Base-by-base conservation (phyloP, 1,140 invertebrate species). In the Cydia amplana region DNA sequence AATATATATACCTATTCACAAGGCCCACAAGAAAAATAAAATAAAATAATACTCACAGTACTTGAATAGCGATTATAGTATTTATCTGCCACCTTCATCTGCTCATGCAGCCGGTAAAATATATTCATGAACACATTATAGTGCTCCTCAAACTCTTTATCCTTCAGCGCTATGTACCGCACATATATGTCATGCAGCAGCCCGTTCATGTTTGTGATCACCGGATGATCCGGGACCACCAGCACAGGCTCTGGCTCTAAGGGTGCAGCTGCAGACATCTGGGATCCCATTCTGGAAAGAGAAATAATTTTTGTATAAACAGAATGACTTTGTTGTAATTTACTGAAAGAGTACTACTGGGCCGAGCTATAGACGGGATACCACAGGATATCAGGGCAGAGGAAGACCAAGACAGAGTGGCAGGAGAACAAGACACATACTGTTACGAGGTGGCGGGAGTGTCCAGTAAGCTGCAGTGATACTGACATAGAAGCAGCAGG, bases 21-120 rank as follows among this genome's bases (percentile, higher is more conserved):
- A 43, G 40, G 1, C 2, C 12, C 9, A 43, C 4, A 51, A 51
- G 51, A n/a, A 60, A 60, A 20, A 9, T 4, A n/a, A 49, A 49
- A 49, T 9, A 49, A 49, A 49, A 65, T 10, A 23, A 70, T 70
- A 36, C 65, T 36, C 32, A 70, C 65, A 6, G 65, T 40, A 10
- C 87, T 86, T 0, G 83, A 83, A 74, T 87, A 87, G 20, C 79
- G 79, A 7, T 65, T 74, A 36, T 83, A 90, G 60, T 90, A 88
- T 14, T 77, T 73, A 76, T 88, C 87, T 0, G 86, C 86, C 23
- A 63, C 40, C 73, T 87, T 87, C 88, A 90, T 90, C 25, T 79
- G 74, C 1, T 67, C 73, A 25, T 88, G 80, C 7, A 90, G 70
- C 25, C 70, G 67, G 7, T 75, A 65, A 14, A 90, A 87, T 25